A percentile compares a stretch with the other conserved stretches of the same genome.
Evolutionary conservation across 1,140 invertebrate species (phyloP).

Genomic region (Drosophila ironensis): DNA sequence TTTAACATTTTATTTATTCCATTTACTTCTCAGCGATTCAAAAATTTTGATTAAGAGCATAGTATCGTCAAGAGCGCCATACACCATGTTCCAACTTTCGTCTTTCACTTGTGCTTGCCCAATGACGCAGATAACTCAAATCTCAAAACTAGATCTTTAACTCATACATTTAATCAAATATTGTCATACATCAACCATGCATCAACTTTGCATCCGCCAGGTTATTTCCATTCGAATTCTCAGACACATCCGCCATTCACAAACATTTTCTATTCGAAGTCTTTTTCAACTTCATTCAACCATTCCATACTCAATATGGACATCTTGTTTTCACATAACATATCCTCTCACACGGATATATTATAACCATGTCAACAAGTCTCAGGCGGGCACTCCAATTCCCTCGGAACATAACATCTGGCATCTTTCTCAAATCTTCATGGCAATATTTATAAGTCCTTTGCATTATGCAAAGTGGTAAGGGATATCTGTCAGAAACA

Average conservation of each 20-base stretch:
- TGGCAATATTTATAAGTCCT: slow-evolving; percentile 3
- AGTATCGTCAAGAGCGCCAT: slow-evolving; percentile 3
- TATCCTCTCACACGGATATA: neutral
- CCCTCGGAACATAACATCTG: neutral
- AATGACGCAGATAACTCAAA: neutral
- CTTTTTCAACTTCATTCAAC: too few species aligned
- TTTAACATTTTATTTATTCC: neutral
- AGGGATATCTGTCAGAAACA: too few species aligned
- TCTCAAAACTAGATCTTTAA: neutral
- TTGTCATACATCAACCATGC: too few species aligned
- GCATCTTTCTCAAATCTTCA: slow-evolving; percentile 4
- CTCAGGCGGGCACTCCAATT: neutral
- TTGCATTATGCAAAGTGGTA: slow-evolving; percentile 7
- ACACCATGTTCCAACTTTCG: slow-evolving; percentile 10
- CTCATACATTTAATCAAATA: neutral
- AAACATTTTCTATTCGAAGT: too few species aligned
- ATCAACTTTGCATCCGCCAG: neutral
- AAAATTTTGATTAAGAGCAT: too few species aligned
- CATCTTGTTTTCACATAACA: neutral
- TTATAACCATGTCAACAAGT: slow-evolving; percentile 2
- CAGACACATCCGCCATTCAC: too few species aligned
- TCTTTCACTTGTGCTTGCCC: slow-evolving; percentile 18
- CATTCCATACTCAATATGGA: slow-evolving; percentile 2
- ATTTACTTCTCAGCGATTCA: neutral
- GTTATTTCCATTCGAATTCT: too few species aligned